Evolutionary conservation across 2,888 invertebrate genomes (phyloP).

Genomic region (Ceriagrion tenellum): DNA sequence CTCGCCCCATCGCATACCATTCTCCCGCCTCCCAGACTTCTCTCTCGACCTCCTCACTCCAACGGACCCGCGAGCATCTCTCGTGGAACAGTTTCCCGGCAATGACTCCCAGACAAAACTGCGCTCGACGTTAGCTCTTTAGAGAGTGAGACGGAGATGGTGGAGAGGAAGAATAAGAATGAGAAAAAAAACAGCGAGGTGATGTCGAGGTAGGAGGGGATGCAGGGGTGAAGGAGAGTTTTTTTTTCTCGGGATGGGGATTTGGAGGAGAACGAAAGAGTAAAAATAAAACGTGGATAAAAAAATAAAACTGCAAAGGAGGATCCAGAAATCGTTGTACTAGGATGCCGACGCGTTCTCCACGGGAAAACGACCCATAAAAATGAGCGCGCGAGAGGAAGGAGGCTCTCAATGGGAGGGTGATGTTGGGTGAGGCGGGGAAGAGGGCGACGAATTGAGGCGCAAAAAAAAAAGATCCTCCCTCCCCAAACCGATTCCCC

Average conservation of each 20-base stretch:
- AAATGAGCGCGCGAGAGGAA: background rate
- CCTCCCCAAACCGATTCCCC: background rate
- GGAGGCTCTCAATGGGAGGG: background rate
- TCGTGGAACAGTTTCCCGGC: slow-evolving; percentile 29
- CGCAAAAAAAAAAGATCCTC: background rate
- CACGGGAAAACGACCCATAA: slow-evolving; percentile 33
- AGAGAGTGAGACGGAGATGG: background rate
- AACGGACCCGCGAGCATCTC: background rate
- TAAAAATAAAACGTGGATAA: background rate
- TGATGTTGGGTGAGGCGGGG: background rate
- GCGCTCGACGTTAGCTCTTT: slow-evolving; percentile 30
- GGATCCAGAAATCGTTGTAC: slow-evolving; percentile 36
- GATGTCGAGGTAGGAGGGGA: background rate
- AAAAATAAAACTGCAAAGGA: slow-evolving; percentile 28
- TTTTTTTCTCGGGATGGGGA: background rate
- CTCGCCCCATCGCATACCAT: background rate
- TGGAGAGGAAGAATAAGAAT: too few species aligned
- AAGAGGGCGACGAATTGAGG: background rate
- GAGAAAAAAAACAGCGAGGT: background rate
- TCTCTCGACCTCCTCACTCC: background rate
- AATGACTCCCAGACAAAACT: slow-evolving; percentile 62
- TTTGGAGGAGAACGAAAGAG: background rate
- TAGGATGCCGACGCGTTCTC: slow-evolving; percentile 39
- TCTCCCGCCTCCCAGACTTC: background rate
- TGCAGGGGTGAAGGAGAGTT: background rate